These are phyloP conservation scores for Forbesichthys papilliferus DNA, from an alignment of 2,113 vertebrate genomes.

Conservation along the genomic window DNA sequence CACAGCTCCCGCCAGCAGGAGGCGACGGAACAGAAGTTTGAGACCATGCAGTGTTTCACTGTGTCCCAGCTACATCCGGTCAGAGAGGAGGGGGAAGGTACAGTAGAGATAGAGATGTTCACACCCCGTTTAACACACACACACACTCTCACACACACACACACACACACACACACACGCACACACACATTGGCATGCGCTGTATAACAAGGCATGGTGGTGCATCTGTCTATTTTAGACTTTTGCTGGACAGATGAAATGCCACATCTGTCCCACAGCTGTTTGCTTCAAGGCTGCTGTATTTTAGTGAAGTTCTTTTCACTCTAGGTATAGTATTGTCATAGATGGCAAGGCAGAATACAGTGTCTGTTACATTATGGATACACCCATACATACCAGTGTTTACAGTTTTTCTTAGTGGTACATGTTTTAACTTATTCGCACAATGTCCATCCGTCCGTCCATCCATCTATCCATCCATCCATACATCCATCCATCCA, in stretches of 20 bases:
- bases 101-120: constrained; percentile 29
- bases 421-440: too few relatives aligned
- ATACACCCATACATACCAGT: too few relatives aligned
- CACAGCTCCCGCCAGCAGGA: constrained; percentile 79
- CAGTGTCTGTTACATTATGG: too few relatives aligned
- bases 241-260: constrained; percentile 46
- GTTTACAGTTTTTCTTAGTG: too few relatives aligned
- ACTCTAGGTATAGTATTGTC: too few relatives aligned
- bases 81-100: constrained; percentile 98
- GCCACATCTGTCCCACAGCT: constrained; percentile 6
- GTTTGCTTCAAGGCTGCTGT: too few relatives aligned
- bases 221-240: constrained; percentile 65
- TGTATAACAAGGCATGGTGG: constrained; percentile 16
- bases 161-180: neutral
- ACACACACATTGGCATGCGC: neutral
- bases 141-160: constrained; percentile 2
- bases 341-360: too few relatives aligned
- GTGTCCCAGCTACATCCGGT: constrained; percentile 98
- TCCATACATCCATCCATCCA: too few relatives aligned
- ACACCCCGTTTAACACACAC: constrained; percentile 47
- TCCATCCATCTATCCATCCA: too few relatives aligned
- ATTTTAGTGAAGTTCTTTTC: too few relatives aligned
- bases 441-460: too few relatives aligned
- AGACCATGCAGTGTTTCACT: constrained; percentile 99
- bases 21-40: constrained; percentile 88